Conservation (phyloP, 2,888 invertebrate genomes). For the Folsomia manolachei region DNA sequence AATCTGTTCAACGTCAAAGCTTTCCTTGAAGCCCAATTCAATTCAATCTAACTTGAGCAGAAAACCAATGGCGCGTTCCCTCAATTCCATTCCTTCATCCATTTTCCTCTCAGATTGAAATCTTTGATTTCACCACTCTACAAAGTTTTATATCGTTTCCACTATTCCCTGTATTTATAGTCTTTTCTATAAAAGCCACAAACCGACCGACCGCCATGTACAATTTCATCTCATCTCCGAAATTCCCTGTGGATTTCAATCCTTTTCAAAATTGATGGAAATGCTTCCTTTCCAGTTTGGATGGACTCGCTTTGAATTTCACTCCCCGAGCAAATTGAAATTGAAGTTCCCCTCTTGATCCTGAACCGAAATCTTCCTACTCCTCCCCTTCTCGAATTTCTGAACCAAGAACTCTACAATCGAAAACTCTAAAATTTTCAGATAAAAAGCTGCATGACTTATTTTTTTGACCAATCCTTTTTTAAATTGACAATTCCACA, state of each 20-base stretch:
- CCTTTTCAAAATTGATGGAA: conserved; percentile 4
- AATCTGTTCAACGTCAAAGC: not conserved
- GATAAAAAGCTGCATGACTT: too few species aligned
- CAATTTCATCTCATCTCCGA: not conserved
- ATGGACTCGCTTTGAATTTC: not conserved
- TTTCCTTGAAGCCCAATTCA: not conserved
- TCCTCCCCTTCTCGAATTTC: not conserved
- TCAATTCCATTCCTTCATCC: not conserved
- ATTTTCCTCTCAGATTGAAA: not conserved
- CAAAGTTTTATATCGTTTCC: not conserved
- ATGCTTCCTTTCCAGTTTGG: too few species aligned
- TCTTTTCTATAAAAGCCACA: not conserved
- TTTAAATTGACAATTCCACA: too few species aligned
- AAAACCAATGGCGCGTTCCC: not conserved
- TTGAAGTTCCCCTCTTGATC: not conserved
- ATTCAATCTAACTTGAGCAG: not conserved
- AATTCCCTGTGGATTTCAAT: conserved; percentile 11
- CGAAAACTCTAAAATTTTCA: too few species aligned
- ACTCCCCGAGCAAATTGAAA: too few species aligned
- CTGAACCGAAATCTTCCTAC: not conserved
- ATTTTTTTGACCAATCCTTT: too few species aligned
- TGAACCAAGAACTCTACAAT: not conserved
- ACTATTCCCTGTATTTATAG: not conserved
- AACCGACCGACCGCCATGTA: not conserved
- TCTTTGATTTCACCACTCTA: not conserved